Base-by-base conservation (phyloP, 2,888 invertebrate species). In the Strigamia crassipes region DNA sequence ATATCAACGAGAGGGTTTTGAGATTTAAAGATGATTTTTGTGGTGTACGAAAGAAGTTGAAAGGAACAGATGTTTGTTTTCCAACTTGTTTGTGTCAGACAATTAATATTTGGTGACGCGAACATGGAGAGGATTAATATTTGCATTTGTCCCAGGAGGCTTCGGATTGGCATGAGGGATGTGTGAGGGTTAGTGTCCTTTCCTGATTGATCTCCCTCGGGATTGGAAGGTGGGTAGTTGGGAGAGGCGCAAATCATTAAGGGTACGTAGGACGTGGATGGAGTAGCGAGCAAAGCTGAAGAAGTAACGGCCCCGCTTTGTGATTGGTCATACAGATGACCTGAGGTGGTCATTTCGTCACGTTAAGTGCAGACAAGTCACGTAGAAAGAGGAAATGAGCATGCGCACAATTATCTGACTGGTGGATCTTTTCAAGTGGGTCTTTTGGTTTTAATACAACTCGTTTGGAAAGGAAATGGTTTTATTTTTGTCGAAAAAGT, bases 251-350 rank as follows among this genome's bases (percentile, higher is more conserved):
- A 73, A 73, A 73, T 73, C 73, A 73, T 73, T 73, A 73, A 73
- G 73, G 27, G 56, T 56, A 21, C 56, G 56, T 5, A 18, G 56
- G 23, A 73, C 73, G 73, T 73, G 73, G 73, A 13, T 73, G 73
- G 73, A 73, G 73, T 73, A 27, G 73, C 31, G 73, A 73, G 73
- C 73, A n/a, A 73, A n/a, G 61, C 61, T 31, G 31, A 73, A 73
- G 73, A 73, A 73, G 73, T 73, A 73, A 73, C 73, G 73, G 27
- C n/a, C 73, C 73, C 73, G 13, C 73, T 73, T 31, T 31, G 15
- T 73, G 73, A 73, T 73, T 73, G 73, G 73, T 73, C 73, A 73
- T 73, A 73, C 73, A 73, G 73, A 73, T 73, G 73, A 73, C 73
- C 73, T 73, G 31, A 73, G 73, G 73, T 73, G 73, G 73, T 73